Conservation (phyloP, 2,888 invertebrate genomes). For the Lordiphosa fenestrarum region DNA sequence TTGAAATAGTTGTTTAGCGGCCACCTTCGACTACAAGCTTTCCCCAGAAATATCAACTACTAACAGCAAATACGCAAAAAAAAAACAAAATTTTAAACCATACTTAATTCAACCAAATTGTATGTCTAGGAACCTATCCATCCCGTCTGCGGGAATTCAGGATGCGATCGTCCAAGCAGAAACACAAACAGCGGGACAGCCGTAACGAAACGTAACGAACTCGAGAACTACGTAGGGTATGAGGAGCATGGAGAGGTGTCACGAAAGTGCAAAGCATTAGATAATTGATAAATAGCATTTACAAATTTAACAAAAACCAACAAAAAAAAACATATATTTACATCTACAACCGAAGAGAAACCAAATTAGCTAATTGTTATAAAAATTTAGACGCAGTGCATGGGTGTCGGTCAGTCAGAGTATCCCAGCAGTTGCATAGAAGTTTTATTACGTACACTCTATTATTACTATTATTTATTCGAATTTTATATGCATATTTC, state of each 20-base stretch:
- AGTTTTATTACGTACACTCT: constrained; percentile 16
- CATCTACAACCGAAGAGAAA: constrained; percentile 16
- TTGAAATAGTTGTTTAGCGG: no score
- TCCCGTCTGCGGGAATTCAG: no score
- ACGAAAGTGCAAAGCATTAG: constrained; percentile 38
- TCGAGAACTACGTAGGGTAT: constrained; percentile 14
- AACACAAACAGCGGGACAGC: not conserved
- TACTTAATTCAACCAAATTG: no score
- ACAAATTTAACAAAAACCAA: constrained; percentile 30
- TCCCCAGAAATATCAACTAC: no score
- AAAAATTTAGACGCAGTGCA: constrained; percentile 24
- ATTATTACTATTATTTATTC: constrained; percentile 31
- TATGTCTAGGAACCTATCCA: no score
- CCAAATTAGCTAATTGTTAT: constrained; percentile 50
- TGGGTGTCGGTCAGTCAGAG: constrained; percentile 11
- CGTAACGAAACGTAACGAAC: not conserved
- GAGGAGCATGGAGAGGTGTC: constrained; percentile 9
- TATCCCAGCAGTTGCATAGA: constrained; percentile 11
- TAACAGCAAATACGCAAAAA: no score
- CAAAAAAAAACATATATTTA: constrained; percentile 12
- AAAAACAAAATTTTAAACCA: no score
- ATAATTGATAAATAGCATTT: constrained; percentile 43
- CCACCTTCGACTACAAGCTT: no score
- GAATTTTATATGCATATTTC: constrained; percentile 26
- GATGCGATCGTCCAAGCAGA: no score